Conservation (phyloP, 2,888 invertebrate genomes). For the Andrena bucephala region DNA sequence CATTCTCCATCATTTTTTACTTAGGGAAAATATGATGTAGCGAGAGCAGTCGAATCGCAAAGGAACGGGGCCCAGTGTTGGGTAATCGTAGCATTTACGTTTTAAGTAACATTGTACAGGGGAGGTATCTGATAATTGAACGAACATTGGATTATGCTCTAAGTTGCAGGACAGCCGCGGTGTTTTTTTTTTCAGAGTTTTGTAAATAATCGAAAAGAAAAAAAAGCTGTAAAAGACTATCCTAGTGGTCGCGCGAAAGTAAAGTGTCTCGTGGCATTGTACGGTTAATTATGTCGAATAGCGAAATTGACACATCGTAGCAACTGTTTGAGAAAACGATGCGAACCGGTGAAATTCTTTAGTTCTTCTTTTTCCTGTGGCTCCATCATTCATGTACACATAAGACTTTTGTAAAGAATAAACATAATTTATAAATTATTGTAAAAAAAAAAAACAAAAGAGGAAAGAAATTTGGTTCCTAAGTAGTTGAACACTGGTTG, state of each 20-base stretch:
- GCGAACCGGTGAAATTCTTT: constrained; percentile 59
- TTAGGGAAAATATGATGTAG: constrained; percentile 8
- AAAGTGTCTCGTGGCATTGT: constrained; percentile 8
- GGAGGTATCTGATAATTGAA: constrained; percentile 23
- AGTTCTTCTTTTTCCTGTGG: constrained; percentile 73
- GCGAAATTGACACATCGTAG: constrained; percentile 10
- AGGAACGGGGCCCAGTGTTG: constrained; percentile 19
- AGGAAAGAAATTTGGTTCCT: constrained; percentile 55
- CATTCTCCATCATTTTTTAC: constrained; percentile 21
- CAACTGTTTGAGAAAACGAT: not conserved
- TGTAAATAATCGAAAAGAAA: constrained; percentile 33
- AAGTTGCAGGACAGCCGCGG: constrained; percentile 18
- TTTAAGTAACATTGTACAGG: constrained; percentile 24
- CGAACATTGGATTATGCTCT: constrained; percentile 32
- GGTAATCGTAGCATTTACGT: constrained; percentile 51
- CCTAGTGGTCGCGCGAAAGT: constrained; percentile 14
- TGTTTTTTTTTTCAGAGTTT: constrained; percentile 7
- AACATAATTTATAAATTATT: constrained; percentile 79
- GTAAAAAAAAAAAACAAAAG: constrained; percentile 17
- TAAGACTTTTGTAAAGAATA: constrained; percentile 78
- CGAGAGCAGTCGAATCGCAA: constrained; percentile 21
- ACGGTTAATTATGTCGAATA: constrained; percentile 11
- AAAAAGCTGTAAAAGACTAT: constrained; percentile 11
- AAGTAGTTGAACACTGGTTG: constrained; percentile 49
- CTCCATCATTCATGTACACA: constrained; percentile 74